Evolutionary conservation across 2,888 invertebrate genomes (phyloP).

Genomic region (Operophtera brumata): DNA sequence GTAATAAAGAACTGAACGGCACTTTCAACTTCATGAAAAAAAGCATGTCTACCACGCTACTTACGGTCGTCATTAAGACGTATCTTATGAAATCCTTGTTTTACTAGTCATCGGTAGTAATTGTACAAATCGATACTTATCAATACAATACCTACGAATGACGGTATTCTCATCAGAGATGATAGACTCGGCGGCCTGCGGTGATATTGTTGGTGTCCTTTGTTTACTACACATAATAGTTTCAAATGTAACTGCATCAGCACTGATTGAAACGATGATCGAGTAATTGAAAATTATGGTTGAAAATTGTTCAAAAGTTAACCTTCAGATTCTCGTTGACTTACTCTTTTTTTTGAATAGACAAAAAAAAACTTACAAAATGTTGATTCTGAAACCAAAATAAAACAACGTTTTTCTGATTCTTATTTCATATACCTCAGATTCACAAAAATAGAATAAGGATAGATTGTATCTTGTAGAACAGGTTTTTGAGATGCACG

Average conservation of each 20-base stretch:
- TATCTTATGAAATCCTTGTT: background rate
- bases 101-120: constrained; percentile 61
- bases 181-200: background rate
- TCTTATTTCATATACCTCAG: no score
- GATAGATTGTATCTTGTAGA: background rate
- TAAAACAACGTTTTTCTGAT: no score
- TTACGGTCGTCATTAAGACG: no score
- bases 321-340: no score
- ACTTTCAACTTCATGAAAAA: no score
- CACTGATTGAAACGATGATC: background rate
- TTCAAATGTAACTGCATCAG: constrained; percentile 1
- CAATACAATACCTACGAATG: constrained; percentile 31
- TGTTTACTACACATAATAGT: constrained; percentile 3
- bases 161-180: constrained; percentile 1
- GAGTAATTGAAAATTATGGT: background rate
- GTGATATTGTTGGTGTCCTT: constrained; percentile 7
- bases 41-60: no score
- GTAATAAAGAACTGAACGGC: no score
- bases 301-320: no score
- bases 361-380: no score
- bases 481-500: background rate
- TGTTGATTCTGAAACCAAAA: no score
- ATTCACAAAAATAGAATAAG: no score
- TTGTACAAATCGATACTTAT: constrained; percentile 47
- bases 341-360: no score